phyloP scores from a whole-genome alignment of 2,113 vertebrate species.

The Shinisaurus crocodilurus region DNA sequence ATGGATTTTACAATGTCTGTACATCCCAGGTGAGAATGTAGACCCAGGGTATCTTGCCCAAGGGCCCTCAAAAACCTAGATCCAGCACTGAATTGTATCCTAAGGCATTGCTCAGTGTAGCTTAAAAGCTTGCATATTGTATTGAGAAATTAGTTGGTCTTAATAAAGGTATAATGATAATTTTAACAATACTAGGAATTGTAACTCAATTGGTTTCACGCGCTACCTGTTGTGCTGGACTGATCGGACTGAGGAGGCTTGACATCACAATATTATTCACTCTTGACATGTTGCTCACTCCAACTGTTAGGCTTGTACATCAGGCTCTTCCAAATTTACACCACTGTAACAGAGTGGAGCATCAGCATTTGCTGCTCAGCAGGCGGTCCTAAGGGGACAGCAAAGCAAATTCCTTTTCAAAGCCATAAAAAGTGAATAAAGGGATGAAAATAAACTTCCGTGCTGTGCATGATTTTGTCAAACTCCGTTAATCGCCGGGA shows the following conservation, averaged over 20 bases:
- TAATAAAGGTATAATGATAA: not conserved
- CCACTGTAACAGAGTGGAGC: accelerated
- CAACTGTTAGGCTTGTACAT: accelerated
- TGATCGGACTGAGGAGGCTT: not conserved
- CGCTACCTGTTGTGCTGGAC: too few species aligned
- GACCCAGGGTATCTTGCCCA: too few species aligned
- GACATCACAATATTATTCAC: not conserved
- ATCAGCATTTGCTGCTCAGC: not conserved
- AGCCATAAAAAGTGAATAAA: not conserved
- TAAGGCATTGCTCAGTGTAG: not conserved
- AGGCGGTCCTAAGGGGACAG: not conserved
- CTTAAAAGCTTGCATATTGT: not conserved
- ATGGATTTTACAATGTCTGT: too few species aligned
- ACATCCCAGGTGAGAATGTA: too few species aligned
- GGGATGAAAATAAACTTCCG: not conserved
- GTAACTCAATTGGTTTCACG: not conserved
- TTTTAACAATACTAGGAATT: not conserved
- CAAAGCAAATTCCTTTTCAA: not conserved
- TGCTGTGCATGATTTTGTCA: conserved; percentile 20
- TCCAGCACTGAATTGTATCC: not conserved
- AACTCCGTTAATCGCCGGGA: conserved; percentile 26
- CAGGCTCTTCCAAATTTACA: accelerated
- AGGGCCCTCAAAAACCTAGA: too few species aligned
- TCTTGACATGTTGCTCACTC: accelerated
- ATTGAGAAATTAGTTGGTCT: not conserved